A percentile compares a stretch with the other conserved stretches of the same genome.
Evolutionary conservation across 1,140 invertebrate species (phyloP).

Genomic region (Drosophila willistoni): DNA sequence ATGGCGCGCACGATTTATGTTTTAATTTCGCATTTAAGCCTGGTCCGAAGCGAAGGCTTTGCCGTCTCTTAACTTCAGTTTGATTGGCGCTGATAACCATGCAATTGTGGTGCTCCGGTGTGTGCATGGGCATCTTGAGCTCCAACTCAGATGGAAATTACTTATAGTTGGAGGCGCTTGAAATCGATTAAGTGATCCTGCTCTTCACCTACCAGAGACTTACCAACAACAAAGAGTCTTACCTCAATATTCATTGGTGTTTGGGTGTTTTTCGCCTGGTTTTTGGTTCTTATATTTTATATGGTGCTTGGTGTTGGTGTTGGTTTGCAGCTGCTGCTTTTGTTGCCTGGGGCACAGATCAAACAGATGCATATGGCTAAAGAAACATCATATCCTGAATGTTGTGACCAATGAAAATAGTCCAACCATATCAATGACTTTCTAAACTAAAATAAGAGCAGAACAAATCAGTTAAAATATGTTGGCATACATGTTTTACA

Average conservation of each 20-base stretch:
- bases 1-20: slow-evolving; percentile 83
- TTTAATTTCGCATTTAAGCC: slow-evolving; percentile 82
- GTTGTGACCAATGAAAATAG: not conserved
- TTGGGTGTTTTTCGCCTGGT: slow-evolving; percentile 1
- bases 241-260: not conserved
- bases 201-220: slow-evolving; percentile 49
- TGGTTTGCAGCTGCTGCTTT: slow-evolving; percentile 14
- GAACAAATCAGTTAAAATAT: no score
- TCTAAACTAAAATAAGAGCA: not conserved
- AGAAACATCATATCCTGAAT: not conserved
- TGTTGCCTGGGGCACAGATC: not conserved
- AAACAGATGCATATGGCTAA: slow-evolving; percentile 3
- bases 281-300: not conserved
- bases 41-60: slow-evolving; percentile 21
- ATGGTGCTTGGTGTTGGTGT: slow-evolving; percentile 21
- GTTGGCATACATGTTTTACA: no score
- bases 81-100: slow-evolving; percentile 78
- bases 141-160: slow-evolving; percentile 57
- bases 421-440: not conserved
- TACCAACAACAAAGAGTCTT: not conserved
- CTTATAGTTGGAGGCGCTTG: slow-evolving; percentile 60
- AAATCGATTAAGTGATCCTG: slow-evolving; percentile 81
- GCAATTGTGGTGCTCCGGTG: slow-evolving; percentile 51
- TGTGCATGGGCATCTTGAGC: slow-evolving; percentile 29
- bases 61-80: slow-evolving; percentile 66